These are phyloP conservation scores for Myocastor coypus DNA, from an alignment of 2,113 vertebrate genomes.

Conservation along the genomic window DNA sequence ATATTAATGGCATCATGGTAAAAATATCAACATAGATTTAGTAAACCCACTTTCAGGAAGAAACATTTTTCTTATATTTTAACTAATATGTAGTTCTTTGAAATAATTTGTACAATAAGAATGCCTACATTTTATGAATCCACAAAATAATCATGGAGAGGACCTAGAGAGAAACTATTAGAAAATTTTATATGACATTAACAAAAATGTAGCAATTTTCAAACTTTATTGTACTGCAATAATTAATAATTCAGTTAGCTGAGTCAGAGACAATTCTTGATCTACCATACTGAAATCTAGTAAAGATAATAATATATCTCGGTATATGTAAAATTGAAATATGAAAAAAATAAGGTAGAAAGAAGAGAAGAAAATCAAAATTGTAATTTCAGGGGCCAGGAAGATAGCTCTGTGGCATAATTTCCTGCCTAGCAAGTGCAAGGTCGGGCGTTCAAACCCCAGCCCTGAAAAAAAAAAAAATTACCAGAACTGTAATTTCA, in stretches of 20 bases:
- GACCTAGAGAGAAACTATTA: neutral
- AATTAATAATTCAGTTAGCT: slow-evolving; percentile 2
- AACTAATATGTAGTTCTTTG: neutral
- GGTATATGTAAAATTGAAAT: neutral
- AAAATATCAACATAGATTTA: neutral
- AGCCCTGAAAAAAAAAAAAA: too few relatives aligned
- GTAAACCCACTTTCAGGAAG: neutral
- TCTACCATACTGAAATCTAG: neutral
- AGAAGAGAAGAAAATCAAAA: neutral
- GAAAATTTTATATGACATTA: neutral
- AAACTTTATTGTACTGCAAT: neutral
- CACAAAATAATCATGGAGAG: neutral
- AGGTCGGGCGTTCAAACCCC: too few relatives aligned
- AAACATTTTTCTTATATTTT: neutral
- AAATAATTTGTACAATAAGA: neutral
- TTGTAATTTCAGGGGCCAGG: too few relatives aligned
- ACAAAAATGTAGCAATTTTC: neutral
- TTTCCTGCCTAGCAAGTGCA: too few relatives aligned
- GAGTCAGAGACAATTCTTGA: neutral
- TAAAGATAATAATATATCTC: neutral
- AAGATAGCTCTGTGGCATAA: too few relatives aligned
- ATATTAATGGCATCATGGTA: neutral
- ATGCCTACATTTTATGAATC: neutral
- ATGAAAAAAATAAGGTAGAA: neutral
- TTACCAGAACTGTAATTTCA: neutral